These are phyloP conservation scores for Andrena cerasifolii DNA, from an alignment of 1,140 invertebrate genomes.

Conservation along the genomic window DNA sequence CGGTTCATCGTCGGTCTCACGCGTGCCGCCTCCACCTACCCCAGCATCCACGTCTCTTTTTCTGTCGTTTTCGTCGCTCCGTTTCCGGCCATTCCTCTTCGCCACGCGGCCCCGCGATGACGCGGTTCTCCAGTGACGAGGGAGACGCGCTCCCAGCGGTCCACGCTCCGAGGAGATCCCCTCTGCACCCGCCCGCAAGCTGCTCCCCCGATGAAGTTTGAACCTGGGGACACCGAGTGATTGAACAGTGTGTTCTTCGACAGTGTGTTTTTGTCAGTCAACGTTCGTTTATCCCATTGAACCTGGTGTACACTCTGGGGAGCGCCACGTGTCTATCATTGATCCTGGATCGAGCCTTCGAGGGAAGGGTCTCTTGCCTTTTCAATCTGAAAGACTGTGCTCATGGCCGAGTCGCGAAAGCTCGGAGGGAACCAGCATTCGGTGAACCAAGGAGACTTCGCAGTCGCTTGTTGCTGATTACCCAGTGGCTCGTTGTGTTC, in stretches of 20 bases:
- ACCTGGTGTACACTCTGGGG: background rate
- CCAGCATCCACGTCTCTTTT: background rate
- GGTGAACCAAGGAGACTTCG: too few relatives aligned
- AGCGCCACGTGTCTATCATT: slow-evolving; percentile 3
- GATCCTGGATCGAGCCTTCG: background rate
- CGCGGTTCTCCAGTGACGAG: background rate
- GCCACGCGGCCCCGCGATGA: background rate
- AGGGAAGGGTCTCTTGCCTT: too few relatives aligned
- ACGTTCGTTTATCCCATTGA: background rate
- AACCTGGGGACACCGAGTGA: background rate
- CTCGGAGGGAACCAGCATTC: too few relatives aligned
- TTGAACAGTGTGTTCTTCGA: background rate
- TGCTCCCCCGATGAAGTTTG: background rate
- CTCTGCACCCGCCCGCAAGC: background rate
- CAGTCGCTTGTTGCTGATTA: background rate
- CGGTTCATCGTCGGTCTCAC: slow-evolving; percentile 23
- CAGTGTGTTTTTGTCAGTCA: background rate
- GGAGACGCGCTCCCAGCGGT: background rate
- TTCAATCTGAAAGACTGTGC: too few relatives aligned
- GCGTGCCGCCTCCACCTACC: slow-evolving; percentile 11
- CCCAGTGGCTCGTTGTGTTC: background rate
- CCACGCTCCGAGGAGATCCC: background rate
- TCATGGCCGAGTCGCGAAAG: too few relatives aligned
- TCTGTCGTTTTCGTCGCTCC: background rate
- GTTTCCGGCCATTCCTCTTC: background rate